phyloP scores from a whole-genome alignment of 2,113 vertebrate genomes.

The Raja brachyura region DNA sequence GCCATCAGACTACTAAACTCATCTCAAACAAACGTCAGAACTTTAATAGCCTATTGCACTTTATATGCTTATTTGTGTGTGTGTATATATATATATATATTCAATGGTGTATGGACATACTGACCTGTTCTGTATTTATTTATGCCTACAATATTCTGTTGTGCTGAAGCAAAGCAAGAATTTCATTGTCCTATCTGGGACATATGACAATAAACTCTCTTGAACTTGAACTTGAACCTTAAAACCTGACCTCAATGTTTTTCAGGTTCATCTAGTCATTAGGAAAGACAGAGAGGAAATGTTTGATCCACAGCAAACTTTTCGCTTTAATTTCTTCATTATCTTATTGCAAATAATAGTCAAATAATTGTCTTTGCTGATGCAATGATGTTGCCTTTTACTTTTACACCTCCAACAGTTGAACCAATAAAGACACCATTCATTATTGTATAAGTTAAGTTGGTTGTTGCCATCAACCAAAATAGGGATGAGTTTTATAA shows the following conservation, averaged over 20 bases:
- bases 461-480: constrained; percentile 38
- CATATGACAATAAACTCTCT: no score
- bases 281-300: constrained; percentile 49
- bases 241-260: not conserved
- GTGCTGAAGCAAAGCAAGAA: no score
- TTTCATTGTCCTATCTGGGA: no score
- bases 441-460: constrained; percentile 52
- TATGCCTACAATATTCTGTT: no score
- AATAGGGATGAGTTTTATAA: constrained; percentile 45
- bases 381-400: constrained; percentile 42
- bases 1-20: no score
- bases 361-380: constrained; percentile 56
- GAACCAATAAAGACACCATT: constrained; percentile 39
- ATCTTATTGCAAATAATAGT: constrained; percentile 60
- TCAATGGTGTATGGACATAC: no score
- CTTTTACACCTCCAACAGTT: constrained; percentile 59
- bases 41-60: no score
- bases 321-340: constrained; percentile 10
- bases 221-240: no score
- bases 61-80: no score
- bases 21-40: no score
- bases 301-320: constrained; percentile 55
- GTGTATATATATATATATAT: no score
- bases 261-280: not conserved
- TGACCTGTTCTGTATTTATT: no score